Base-by-base conservation (phyloP, 1,140 invertebrate genomes). In the Diplogasteroides magnus region DNA sequence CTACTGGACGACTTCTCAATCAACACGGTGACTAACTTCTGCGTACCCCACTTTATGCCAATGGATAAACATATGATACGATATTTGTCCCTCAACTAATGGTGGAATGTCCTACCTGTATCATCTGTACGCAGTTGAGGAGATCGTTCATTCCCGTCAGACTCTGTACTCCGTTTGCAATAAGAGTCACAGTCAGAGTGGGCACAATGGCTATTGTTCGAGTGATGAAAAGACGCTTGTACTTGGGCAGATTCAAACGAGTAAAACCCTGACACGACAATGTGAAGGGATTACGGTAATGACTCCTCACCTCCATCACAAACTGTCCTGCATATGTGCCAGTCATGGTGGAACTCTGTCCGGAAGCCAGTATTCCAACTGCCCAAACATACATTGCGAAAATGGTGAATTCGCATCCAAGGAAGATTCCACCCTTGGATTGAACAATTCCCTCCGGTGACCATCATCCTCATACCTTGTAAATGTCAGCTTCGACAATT, bases 331-430 rank as follows among this genome's bases (percentile, higher is more conserved):
- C 84, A 77, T 87, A 88, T 15, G 86, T 88, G n/a, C 85, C 84
- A 0, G 91, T 91, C 90, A 92, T 94, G 0, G 92, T 94, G 15
- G 91, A 93, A 77, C 64, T 68, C 83, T 94, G 91, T 48, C 92
- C 92, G 71, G 91, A 91, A 61, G 92, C 92, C 69, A 94, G 84
- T 77, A 94, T 92, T 68, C 92, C 92, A 58, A 94, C 85, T 1
- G 89, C 91, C 92, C 92, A 94, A 77, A 94, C 91, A 77, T 91
- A 91, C 87, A 93, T 89, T 2, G 91, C 90, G 0, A 87, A 86
- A 0, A 87, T 78, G 2, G 92, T 91, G 84, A 91, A 94, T 67
- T 89, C 85, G 82, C 91, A 93, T 19, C 92, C 91, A 1, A 94
- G 85, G 77, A 90, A 93, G 59, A 92, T 87, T 2, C 91, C 91